phyloP scores from a whole-genome alignment of 2,113 vertebrate genomes.

The Mohoua ochrocephala region DNA sequence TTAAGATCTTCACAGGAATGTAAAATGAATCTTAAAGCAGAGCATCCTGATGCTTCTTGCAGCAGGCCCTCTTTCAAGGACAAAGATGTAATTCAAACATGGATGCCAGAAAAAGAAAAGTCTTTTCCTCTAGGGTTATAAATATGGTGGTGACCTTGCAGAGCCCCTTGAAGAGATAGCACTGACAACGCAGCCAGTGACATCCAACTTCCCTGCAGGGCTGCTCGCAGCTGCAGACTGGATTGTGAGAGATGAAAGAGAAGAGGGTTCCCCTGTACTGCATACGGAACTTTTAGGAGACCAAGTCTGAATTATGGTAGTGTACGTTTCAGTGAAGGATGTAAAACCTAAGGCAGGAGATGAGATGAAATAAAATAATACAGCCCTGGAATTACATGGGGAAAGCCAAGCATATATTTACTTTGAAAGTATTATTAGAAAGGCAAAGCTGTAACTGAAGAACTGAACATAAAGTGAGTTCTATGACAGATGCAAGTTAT shows the following conservation, averaged over 20 bases:
- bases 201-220: slow-evolving; percentile 25
- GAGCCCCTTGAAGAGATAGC: neutral
- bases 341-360: neutral
- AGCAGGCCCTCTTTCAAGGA: slow-evolving; percentile 2
- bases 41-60: slow-evolving; percentile 11
- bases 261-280: neutral
- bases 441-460: neutral
- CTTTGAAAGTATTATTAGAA: neutral
- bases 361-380: neutral
- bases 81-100: slow-evolving; percentile 34
- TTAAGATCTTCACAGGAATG: slow-evolving; percentile 5
- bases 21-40: slow-evolving; percentile 2
- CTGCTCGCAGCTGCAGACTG: neutral
- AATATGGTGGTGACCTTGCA: neutral
- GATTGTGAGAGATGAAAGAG: neutral
- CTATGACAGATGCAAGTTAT: neutral
- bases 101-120: neutral
- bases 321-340: accelerated
- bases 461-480: neutral
- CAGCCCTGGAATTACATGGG: neutral
- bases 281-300: neutral
- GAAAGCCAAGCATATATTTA: neutral
- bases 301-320: neutral
- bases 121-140: neutral
- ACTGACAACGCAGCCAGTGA: neutral